Conservation (phyloP, 1,140 invertebrate species). For the Leptinotarsa lineolata region DNA sequence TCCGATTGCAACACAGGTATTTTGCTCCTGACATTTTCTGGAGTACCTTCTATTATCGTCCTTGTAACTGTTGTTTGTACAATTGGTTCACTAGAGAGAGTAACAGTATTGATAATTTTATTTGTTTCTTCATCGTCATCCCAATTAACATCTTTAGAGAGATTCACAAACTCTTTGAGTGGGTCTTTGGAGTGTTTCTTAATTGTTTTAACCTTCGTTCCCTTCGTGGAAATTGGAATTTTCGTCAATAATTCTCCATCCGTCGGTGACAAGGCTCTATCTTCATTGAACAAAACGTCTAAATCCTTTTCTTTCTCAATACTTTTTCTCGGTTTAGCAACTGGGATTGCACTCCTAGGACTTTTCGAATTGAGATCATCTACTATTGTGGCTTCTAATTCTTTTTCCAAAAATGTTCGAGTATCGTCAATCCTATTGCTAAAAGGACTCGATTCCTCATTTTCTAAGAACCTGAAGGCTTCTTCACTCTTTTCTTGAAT, state of each 20-base stretch:
- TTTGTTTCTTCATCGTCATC: slow-evolving; percentile 54
- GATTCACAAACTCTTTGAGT: slow-evolving; percentile 53
- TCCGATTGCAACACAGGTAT: slow-evolving; percentile 41
- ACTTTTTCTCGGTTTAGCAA: slow-evolving; percentile 42
- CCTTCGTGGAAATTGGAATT: slow-evolving; percentile 49
- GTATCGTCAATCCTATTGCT: slow-evolving; percentile 5
- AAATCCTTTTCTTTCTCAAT: slow-evolving; percentile 37
- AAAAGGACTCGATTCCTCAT: slow-evolving; percentile 47
- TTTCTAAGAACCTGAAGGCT: slow-evolving; percentile 54
- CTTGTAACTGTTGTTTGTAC: slow-evolving; percentile 54
- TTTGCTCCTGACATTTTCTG: slow-evolving; percentile 45
- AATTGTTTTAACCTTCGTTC: slow-evolving; percentile 55
- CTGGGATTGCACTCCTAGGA: slow-evolving; percentile 42
- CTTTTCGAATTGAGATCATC: slow-evolving; percentile 33
- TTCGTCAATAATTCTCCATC: slow-evolving; percentile 50
- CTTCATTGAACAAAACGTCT: slow-evolving; percentile 3
- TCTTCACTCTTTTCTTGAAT: slow-evolving; percentile 52
- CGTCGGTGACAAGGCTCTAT: slow-evolving; percentile 35
- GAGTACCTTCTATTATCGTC: slow-evolving; percentile 41
- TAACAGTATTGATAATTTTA: slow-evolving; percentile 52
- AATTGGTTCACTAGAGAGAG: slow-evolving; percentile 56
- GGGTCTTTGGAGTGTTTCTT: slow-evolving; percentile 58
- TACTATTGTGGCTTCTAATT: slow-evolving; percentile 32
- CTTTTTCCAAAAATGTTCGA: slow-evolving; percentile 34
- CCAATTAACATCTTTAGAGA: slow-evolving; percentile 56